A percentile compares a stretch with the other conserved stretches of the same genome.
Conservation (phyloP, 2,797 vertebrate species). For the Pangasius mekongensis region DNA sequence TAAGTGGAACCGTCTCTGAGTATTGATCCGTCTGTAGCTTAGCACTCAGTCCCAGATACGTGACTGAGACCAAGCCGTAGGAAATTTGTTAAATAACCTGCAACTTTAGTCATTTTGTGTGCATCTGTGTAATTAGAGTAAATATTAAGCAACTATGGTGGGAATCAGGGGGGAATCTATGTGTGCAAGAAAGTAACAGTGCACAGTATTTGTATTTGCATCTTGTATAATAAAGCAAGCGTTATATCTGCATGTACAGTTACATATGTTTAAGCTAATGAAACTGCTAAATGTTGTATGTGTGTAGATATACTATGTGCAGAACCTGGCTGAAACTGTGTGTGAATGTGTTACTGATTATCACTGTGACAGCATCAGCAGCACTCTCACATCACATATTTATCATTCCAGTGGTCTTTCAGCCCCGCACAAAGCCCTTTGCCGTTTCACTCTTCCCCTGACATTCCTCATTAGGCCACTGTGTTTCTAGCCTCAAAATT, state of each 20-base stretch:
- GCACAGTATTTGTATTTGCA: not conserved
- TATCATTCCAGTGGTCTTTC: conserved; percentile 48
- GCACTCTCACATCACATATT: conserved; percentile 35
- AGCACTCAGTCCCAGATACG: conserved; percentile 3
- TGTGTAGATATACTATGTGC: not conserved
- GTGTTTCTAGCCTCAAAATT: conserved; percentile 33
- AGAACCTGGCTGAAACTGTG: conserved; percentile 9
- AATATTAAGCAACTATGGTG: not conserved
- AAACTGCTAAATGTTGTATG: conserved; percentile 5
- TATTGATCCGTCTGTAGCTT: conserved; percentile 45
- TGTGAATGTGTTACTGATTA: conserved; percentile 28
- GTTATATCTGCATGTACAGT: not conserved
- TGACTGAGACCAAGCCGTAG: conserved; percentile 7
- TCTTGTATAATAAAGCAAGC: not conserved
- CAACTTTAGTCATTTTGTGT: not conserved
- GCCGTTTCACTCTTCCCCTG: conserved; percentile 38
- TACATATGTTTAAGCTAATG: not conserved
- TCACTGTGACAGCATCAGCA: conserved; percentile 48
- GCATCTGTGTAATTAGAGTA: not conserved
- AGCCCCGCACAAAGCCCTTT: conserved; percentile 36
- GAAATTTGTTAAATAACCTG: conserved; percentile 29
- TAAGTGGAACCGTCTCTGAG: conserved; percentile 28
- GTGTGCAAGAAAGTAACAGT: not conserved
- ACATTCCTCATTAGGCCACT: conserved; percentile 38
- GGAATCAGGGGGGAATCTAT: not conserved